Conservation (phyloP, 2,797 vertebrate species). For the Phaenicophaeus curvirostris region DNA sequence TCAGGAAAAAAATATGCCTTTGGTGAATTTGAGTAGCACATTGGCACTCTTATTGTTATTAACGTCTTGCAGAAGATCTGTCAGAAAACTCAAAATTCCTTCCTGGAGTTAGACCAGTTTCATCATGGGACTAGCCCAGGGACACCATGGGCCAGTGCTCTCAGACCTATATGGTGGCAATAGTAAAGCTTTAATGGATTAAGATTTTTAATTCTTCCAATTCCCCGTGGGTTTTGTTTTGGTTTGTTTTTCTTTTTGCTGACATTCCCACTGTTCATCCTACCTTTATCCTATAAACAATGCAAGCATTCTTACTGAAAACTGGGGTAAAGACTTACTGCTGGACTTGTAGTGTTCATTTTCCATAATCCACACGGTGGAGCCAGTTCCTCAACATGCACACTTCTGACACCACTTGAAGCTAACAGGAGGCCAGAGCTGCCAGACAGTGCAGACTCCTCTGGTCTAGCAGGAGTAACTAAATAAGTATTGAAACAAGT, state of each 20-base stretch:
- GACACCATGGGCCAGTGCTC: background rate
- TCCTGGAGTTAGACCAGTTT: background rate
- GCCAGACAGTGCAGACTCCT: background rate
- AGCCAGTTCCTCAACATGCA: constrained; percentile 20
- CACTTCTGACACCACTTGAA: background rate
- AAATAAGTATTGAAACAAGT: background rate
- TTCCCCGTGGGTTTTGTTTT: background rate
- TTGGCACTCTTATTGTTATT: background rate
- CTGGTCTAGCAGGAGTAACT: background rate
- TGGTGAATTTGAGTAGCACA: background rate
- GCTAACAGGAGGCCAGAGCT: background rate
- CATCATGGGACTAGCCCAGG: accelerated
- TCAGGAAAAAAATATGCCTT: background rate
- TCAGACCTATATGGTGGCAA: background rate
- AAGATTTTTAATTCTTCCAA: background rate
- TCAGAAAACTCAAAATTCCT: background rate
- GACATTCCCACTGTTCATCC: background rate
- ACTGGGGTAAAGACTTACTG: background rate
- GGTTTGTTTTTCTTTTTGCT: background rate
- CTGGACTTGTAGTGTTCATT: background rate
- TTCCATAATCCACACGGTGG: constrained; percentile 18
- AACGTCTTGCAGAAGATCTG: background rate
- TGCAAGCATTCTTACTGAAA: background rate
- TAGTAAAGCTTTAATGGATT: background rate
- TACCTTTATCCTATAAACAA: background rate